Conservation (phyloP, 2,888 invertebrate genomes). For the Brachynemurus nebulosus region DNA sequence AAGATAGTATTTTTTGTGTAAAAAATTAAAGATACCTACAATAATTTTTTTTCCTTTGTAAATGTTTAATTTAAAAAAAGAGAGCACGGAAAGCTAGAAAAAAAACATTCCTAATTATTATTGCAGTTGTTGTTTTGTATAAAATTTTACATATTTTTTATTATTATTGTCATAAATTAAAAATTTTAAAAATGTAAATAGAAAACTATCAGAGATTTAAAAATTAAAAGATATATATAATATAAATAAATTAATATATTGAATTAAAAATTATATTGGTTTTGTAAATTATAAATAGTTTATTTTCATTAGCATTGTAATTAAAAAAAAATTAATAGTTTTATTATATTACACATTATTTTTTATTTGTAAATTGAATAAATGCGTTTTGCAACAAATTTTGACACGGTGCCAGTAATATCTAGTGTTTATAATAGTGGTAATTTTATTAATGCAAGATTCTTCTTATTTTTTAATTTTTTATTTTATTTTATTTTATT, state of each 20-base stretch:
- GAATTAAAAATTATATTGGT: too few species aligned
- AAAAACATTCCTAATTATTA: background rate
- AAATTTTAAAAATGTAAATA: background rate
- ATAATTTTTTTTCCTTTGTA: too few species aligned
- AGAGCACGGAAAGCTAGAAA: conserved; percentile 1
- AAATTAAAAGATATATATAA: conserved; percentile 1
- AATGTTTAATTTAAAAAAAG: too few species aligned
- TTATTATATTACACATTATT: background rate
- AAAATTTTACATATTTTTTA: background rate
- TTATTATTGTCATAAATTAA: background rate
- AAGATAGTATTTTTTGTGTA: too few species aligned
- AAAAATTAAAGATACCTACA: too few species aligned
- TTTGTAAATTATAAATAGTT: too few species aligned
- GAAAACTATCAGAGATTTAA: too few species aligned
- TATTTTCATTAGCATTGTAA: too few species aligned
- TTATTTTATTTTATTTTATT: too few species aligned
- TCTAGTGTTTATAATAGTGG: conserved; percentile 1
- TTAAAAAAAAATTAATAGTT: background rate
- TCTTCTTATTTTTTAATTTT: background rate
- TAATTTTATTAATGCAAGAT: background rate
- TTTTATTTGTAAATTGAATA: background rate
- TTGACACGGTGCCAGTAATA: conserved; percentile 8
- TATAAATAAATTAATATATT: conserved; percentile 1
- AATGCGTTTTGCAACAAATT: conserved; percentile 7
- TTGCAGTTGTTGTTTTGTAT: conserved; percentile 1